Evolutionary conservation across 2,113 vertebrate genomes (phyloP), one percentile per base, ranked within the genome.

Genomic region (Xiphophorus couchianus): DNA sequence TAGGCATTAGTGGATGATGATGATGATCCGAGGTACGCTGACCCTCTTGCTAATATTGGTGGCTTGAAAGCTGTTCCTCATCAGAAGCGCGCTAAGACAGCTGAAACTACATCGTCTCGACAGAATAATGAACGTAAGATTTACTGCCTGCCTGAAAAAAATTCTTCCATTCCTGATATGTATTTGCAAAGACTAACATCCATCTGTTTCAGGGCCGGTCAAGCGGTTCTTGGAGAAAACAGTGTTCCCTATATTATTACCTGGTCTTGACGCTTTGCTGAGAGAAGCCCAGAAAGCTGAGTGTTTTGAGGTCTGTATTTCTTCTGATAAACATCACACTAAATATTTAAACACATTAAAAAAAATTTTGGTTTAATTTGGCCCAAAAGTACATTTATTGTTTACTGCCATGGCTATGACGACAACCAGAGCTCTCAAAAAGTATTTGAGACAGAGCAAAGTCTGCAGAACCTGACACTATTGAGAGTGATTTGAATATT

Each of bases 171-270:
- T 22, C 28, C n/a, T 60, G 25, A 7, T 3, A 5, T 67, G 0
- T 19, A 66, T 66, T n/a, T 51, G 19, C 19, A 13, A 30, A n/a
- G 19, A 33, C 31, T 66, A n/a, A n/a, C 30, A 4, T 64, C 35
- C 12, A 22, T 74, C 3, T 76, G 35, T 62, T 0, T 82, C 78
- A 99, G 97, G 93, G 92, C 91, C 95, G 72, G 88, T 94, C 76
- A 87, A 2, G 4, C 69, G 83, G 27, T 97, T 93, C 74, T 73
- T 99, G 66, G 95, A 97, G 61, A 74, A 64, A 58, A 94, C 73
- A 42, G 63, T 99, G 78, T 97, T 97, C 85, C 97, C 96, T 17
- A 89, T 96, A 39, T 91, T 99, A 79, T 65, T 97, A 14, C 96
- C 96, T 0, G 97, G 95, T 69, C 77, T 99, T 85, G 94, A 93